Evolutionary conservation across 2,888 invertebrate genomes (phyloP), one percentile per base, ranked within the genome.

Genomic region (Esperia sulphurella): DNA sequence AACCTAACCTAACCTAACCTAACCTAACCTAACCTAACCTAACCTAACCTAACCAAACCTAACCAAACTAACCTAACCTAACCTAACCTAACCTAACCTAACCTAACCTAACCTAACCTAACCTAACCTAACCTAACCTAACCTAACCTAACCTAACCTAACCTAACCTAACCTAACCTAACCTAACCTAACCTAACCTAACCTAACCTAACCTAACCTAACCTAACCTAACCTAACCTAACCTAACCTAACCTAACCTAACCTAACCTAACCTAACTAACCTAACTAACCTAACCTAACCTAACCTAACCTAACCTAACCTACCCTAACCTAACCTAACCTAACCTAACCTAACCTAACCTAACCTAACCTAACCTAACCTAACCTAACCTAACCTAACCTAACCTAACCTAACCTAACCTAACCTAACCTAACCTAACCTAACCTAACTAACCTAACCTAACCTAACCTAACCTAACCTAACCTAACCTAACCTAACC

Each of bases 301-400:
- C 50, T 48, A 48, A 52, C 46, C 46, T 49, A 47, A 49, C 50
- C 48, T 54, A 51, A 45, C 50, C 44, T 43, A 54, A 47, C 51
- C 33, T 50, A 49, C 50, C 30, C 53, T 50, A 53, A 53, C 53
- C 54, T 49, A 51, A 47, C 51, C 53, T 51, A 51, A 53, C 52
- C 55, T 53, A 55, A 52, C 51, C 52, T 53, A 53, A 55, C 48
- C 50, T 48, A 48, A 48, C 48, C 50, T 48, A 50, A 48, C 50
- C 48, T 50, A 45, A 47, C 49, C 44, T 46, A 50, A 50, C 51
- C 52, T 53, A 55, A 55, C 52, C 52, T 55, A 53, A 55, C 52
- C 52, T 50, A 53, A 55, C 56, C 56, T 56, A 56, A 53, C 56
- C 56, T 56, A 56, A 56, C 56, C 56, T 56, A 56, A 54, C 54